These are phyloP conservation scores for Ormyrus thymus DNA, from an alignment of 2,888 invertebrate species.

Conservation along the genomic window DNA sequence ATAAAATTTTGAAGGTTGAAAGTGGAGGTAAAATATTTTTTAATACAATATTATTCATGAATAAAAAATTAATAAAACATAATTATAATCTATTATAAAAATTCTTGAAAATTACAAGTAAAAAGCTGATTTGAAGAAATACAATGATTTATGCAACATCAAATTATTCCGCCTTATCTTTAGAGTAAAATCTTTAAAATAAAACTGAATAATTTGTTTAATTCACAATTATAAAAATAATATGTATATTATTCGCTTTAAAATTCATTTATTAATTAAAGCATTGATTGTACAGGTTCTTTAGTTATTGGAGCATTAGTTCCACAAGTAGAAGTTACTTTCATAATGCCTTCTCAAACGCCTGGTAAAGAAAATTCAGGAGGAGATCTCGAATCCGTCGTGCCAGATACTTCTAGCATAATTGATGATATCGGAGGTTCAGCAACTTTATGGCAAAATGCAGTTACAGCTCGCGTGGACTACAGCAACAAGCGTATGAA, in stretches of 20 bases:
- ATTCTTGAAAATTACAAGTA: no score
- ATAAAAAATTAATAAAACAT: not conserved
- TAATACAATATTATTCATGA: no score
- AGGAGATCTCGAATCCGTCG: conserved; percentile 89
- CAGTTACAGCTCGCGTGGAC: conserved; percentile 65
- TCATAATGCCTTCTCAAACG: conserved; percentile 89
- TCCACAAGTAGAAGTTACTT: conserved; percentile 90
- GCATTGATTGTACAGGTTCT: conserved; percentile 67
- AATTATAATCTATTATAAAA: not conserved
- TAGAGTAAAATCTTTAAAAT: not conserved
- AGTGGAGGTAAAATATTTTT: conserved; percentile 63
- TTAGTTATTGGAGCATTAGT: conserved; percentile 86
- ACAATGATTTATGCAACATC: no score
- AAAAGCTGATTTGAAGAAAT: no score
- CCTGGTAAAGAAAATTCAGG: conserved; percentile 91
- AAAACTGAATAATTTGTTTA: not conserved
- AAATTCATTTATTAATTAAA: not conserved
- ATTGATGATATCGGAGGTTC: conserved; percentile 80
- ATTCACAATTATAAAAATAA: conserved; percentile 48
- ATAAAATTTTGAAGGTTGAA: conserved; percentile 80
- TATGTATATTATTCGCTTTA: not conserved
- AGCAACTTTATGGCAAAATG: conserved; percentile 63
- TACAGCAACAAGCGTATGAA: conserved; percentile 68
- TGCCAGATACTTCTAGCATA: conserved; percentile 90
- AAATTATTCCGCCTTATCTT: no score